Evolutionary conservation across 2,797 vertebrate species (phyloP), one percentile per base, ranked within the genome.

Genomic region (Danio aesculapii): DNA sequence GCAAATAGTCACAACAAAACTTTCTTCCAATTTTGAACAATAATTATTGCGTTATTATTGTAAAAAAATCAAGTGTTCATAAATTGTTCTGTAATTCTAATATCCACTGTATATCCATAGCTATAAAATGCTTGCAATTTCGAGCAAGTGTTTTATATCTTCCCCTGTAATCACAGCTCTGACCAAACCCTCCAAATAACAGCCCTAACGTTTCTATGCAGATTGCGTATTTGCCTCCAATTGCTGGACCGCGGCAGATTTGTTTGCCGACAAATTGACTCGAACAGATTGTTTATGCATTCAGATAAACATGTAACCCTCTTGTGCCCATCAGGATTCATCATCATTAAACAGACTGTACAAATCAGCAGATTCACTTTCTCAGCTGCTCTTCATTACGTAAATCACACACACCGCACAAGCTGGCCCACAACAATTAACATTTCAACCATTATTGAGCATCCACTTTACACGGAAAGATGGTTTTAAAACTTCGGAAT

Each of bases 241-340:
- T 87, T 86, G 78, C 77, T 74, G 76, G 76, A 84, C 81, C 81
- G 83, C 53, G 21, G 75, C 91, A 87, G 88, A 89, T 84, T 84
- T 84, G 81, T 83, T 91, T 92, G 90, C 91, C 91, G 91, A 89
- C 92, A 91, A 90, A 91, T 91, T 81, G 88, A 92, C 89, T 90
- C 88, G 91, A 94, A 92, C 93, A 94, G 93, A 93, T 94, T 94
- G 93, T 93, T 91, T 92, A 94, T 94, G 92, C 93, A 92, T 92
- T 91, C 90, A 91, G 91, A 94, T 92, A 94, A 94, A 94, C 92
- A 91, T 90, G 89, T 82, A 88, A 79, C 90, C 92, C 91, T 92
- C 91, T 90, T 90, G 91, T 88, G 93, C 93, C 92, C 93, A 94
- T 94, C 93, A 93, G 92, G 93, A 92, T 92, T 93, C 92, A 94